A percentile compares a stretch with the other conserved stretches of the same genome.
phyloP scores from a whole-genome alignment of 2,888 invertebrate species.

The Crocallis elinguaria region DNA sequence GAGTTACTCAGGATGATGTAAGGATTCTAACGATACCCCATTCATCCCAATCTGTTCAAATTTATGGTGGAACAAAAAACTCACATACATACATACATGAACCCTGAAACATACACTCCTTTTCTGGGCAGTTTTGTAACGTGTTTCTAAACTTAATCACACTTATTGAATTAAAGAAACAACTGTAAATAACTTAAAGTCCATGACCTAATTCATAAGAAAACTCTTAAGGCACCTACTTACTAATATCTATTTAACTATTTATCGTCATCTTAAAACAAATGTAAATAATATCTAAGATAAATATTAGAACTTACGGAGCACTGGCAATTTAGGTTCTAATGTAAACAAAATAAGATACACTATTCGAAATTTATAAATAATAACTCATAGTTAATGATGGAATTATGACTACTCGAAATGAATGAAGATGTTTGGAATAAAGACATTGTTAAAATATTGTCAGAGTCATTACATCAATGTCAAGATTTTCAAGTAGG shows the following conservation, averaged over 20 bases:
- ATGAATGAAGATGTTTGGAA: slow-evolving; percentile 20
- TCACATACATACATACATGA: too few relatives aligned
- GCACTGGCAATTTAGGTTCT: not conserved
- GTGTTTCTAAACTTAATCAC: too few relatives aligned
- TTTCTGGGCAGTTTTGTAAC: too few relatives aligned
- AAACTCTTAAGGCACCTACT: slow-evolving; percentile 28
- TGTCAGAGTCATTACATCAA: slow-evolving; percentile 20
- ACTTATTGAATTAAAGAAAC: too few relatives aligned
- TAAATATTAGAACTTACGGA: not conserved
- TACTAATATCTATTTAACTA: not conserved
- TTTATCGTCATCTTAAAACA: slow-evolving; percentile 1
- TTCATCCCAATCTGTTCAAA: too few relatives aligned
- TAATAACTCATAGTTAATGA: slow-evolving; percentile 1
- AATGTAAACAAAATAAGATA: not conserved
- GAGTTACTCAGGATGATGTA: too few relatives aligned
- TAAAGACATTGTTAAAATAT: slow-evolving; percentile 24
- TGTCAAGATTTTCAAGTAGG: slow-evolving; percentile 12
- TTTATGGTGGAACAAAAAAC: too few relatives aligned
- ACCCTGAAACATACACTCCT: too few relatives aligned
- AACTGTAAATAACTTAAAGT: not conserved
- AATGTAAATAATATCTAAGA: slow-evolving; percentile 13
- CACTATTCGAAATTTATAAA: not conserved
- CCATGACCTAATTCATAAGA: slow-evolving; percentile 48
- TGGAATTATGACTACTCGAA: slow-evolving; percentile 10
- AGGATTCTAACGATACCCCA: too few relatives aligned